Percentiles rank a stretch among this genome's conserved stretches.
Conservation (phyloP, 2,797 vertebrate species). For the Enteromius afrohamiltoni region DNA sequence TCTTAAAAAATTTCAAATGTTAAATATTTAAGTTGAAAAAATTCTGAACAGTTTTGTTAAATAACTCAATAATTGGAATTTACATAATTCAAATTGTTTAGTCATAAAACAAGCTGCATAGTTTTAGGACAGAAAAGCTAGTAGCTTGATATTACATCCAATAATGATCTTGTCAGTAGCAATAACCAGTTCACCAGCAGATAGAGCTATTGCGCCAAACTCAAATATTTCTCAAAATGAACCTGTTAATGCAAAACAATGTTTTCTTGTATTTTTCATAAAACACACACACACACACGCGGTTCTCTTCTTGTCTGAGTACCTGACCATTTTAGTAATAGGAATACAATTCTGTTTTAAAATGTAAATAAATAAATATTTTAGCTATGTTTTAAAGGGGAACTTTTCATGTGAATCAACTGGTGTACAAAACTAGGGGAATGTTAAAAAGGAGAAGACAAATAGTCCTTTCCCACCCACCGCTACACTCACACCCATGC, state of each 20-base stretch:
- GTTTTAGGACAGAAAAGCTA: neutral
- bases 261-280: neutral
- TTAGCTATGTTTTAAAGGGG: neutral
- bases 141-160: neutral
- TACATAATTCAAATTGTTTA: too few relatives aligned
- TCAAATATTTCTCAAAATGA: neutral
- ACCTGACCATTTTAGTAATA: neutral
- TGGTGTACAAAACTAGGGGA: conserved; percentile 17
- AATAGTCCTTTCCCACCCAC: conserved; percentile 35
- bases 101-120: too few relatives aligned
- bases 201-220: conserved; percentile 34
- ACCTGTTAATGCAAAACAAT: neutral
- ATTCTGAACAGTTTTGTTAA: too few relatives aligned
- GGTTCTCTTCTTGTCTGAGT: neutral
- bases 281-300: neutral
- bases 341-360: neutral
- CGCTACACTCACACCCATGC: conserved; percentile 70
- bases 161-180: neutral
- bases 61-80: too few relatives aligned
- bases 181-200: conserved; percentile 52
- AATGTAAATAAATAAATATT: neutral
- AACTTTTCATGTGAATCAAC: conserved; percentile 10
- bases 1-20: too few relatives aligned
- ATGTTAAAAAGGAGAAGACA: conserved; percentile 31
- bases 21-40: too few relatives aligned